Percentiles rank a stretch among this genome's conserved stretches.
phyloP scores from a whole-genome alignment of 2,113 vertebrate genomes.

The Paraplagusia blochii region DNA sequence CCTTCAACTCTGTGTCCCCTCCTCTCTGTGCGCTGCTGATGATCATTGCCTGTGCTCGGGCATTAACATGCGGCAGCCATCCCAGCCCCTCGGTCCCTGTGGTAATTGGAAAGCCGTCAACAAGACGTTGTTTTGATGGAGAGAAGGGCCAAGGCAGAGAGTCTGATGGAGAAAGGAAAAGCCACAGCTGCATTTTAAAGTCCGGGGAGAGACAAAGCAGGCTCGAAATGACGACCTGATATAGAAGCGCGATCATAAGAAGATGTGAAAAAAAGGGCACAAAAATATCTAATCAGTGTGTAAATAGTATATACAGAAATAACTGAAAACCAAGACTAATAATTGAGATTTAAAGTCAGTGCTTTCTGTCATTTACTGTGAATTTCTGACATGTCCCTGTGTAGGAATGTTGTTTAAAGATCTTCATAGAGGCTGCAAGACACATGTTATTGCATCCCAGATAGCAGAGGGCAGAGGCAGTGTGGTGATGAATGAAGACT shows the following conservation, averaged over 20 bases:
- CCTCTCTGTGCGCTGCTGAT: conserved; percentile 36
- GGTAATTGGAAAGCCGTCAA: conserved; percentile 79
- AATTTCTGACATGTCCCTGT: no score
- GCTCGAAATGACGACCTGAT: conserved; percentile 17
- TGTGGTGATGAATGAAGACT: conserved; percentile 67
- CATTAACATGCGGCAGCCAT: conserved; percentile 73
- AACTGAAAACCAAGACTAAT: no score
- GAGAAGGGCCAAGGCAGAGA: conserved; percentile 33
- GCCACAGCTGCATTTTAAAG: conserved; percentile 38
- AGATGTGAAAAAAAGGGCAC: conserved; percentile 27
- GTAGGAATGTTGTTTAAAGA: neutral
- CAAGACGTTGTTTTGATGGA: conserved; percentile 59
- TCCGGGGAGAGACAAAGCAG: conserved; percentile 35
- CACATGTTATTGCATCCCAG: conserved; percentile 34
- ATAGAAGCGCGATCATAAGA: conserved; percentile 9
- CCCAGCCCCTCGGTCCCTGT: conserved; percentile 59
- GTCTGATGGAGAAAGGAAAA: conserved; percentile 18
- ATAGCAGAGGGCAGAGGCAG: conserved; percentile 16
- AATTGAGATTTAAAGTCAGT: no score
- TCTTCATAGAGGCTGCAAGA: conserved; percentile 18
- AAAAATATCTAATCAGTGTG: conserved; percentile 8
- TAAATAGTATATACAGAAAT: no score
- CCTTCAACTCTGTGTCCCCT: conserved; percentile 9
- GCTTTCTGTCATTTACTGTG: no score
- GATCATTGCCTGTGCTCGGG: conserved; percentile 35